Base-by-base conservation (phyloP, 2,888 invertebrate genomes). In the Pseudococcus longispinus region DNA sequence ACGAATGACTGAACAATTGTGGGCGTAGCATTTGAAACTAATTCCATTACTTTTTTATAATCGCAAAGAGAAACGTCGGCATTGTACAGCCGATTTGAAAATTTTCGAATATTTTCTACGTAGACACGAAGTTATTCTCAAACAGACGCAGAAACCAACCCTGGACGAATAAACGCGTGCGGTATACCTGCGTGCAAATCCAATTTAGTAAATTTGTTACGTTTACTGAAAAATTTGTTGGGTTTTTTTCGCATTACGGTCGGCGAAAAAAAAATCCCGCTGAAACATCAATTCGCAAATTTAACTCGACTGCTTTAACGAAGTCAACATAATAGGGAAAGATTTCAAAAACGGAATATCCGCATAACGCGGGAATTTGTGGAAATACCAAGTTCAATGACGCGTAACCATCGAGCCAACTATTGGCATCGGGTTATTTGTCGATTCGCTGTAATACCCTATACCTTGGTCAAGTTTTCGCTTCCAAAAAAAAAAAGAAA, bases 201-300 rank as follows among this genome's bases (percentile, higher is more conserved):
- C 70, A 29, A 70, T 70, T 70, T 70, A 15, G 18, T 1, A 70
- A 29, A 70, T 70, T 70, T 70, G 13, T 70, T 20, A 29, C 70
- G n/a, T 4, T n/a, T 8, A 60, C 2, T 65, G 26, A 65, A 65
- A 55, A 65, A 65, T 65, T 65, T 65, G 29, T 1, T 29, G 26
- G 18, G 15, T 70, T 70, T 65, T 26, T 32, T 37, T 37, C 37
- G 26, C n/a, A 11, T 20, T 6, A 55, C 15, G 9, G 5, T 37
- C 8, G 37, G 37, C 5, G 9, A 29, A 70, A 29, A 32, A 70
- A 70, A 70, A 70, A 70, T 70, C 70, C 32, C 29, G 70, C 70
- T 70, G 70, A 70, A 70, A 70, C 70, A 70, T 70, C 70, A 70
- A 70, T 70, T 70, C 29, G 70, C 70, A 70, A 70, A 70, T 70